phyloP scores from a whole-genome alignment of 2,113 vertebrate species.

The Ceratotherium simum region DNA sequence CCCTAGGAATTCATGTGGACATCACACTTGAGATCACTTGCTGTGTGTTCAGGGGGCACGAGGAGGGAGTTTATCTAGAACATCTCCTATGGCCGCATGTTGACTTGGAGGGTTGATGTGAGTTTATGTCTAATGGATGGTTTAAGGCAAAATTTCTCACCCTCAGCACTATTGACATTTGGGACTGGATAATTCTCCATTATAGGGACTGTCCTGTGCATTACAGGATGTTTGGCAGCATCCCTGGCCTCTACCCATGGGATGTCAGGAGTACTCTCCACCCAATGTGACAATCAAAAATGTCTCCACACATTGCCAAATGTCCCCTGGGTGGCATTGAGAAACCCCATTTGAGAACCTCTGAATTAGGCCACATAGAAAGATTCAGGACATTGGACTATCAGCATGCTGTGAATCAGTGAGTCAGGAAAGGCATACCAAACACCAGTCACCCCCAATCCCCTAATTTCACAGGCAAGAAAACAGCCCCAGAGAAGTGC shows the following conservation, averaged over 20 bases:
- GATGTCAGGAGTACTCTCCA: background rate
- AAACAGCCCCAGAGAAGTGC: background rate
- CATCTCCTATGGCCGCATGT: accelerated
- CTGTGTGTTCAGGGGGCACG: no score
- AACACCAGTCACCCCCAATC: background rate
- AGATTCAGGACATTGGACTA: background rate
- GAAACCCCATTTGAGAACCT: background rate
- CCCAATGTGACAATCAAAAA: background rate
- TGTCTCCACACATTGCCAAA: background rate
- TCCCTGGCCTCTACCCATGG: background rate
- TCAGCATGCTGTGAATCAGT: background rate
- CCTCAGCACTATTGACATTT: background rate
- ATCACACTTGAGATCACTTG: background rate
- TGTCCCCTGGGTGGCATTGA: background rate
- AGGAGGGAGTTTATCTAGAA: background rate
- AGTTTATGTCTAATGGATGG: background rate
- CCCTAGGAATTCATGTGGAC: background rate
- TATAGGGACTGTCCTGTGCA: no score
- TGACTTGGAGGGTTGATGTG: background rate
- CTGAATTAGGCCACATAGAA: accelerated
- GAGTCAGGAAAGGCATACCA: accelerated
- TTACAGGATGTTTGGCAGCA: background rate
- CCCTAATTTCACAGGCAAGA: background rate
- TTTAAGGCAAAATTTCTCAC: background rate
- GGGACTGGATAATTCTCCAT: background rate